Percentiles rank a stretch among this genome's conserved stretches.
Evolutionary conservation across 2,888 invertebrate genomes (phyloP).

Genomic region (Unio pictorum): DNA sequence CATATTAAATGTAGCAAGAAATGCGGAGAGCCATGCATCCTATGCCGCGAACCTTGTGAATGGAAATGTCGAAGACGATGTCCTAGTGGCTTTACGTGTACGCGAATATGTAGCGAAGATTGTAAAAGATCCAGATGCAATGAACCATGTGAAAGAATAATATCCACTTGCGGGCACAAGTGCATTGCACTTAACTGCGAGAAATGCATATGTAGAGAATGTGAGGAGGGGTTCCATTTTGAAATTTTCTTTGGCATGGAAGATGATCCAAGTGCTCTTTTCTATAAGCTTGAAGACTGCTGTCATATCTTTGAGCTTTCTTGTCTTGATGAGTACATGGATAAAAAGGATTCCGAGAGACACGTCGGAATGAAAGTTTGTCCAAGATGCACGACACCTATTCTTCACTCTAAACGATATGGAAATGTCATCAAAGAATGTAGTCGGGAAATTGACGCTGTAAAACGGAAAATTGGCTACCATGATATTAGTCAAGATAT

Average conservation of each 20-base stretch:
- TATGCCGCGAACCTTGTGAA: conserved; percentile 67
- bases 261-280: conserved; percentile 75
- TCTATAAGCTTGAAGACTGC: conserved; percentile 65
- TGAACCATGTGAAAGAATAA: conserved; percentile 62
- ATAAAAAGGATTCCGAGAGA: conserved; percentile 69
- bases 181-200: conserved; percentile 83
- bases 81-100: conserved; percentile 52
- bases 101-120: conserved; percentile 64
- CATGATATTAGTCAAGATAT: too few species aligned
- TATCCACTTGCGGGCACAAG: conserved; percentile 71
- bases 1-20: conserved; percentile 62
- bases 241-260: conserved; percentile 73
- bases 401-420: conserved; percentile 78
- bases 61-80: conserved; percentile 60
- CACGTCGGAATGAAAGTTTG: conserved; percentile 71
- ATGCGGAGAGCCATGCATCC: conserved; percentile 63
- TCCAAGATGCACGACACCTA: conserved; percentile 77
- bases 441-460: conserved; percentile 65
- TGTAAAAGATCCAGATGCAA: conserved; percentile 69
- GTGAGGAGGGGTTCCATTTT: conserved; percentile 69
- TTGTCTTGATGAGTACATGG: conserved; percentile 69
- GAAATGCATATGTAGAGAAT: conserved; percentile 80
- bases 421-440: conserved; percentile 74
- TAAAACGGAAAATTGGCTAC: conserved; percentile 45
- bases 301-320: conserved; percentile 67